phyloP scores from a whole-genome alignment of 2,888 invertebrate genomes.

The Ferrisia virgata region DNA sequence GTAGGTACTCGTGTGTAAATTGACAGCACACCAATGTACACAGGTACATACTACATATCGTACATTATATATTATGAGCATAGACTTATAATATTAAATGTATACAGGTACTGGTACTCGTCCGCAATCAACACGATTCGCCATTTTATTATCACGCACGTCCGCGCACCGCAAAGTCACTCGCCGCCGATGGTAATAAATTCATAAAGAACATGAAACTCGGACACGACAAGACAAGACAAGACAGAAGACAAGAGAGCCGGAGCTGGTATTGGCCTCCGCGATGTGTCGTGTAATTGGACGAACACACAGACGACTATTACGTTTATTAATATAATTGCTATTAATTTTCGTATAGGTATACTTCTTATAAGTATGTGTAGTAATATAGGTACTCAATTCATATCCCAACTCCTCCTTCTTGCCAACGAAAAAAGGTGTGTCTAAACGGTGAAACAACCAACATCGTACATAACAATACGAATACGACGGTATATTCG shows the following conservation, averaged over 20 bases:
- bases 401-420: slow-evolving; percentile 5
- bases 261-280: no score
- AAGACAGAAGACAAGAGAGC: no score
- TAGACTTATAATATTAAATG: no score
- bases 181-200: not conserved
- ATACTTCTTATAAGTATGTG: no score
- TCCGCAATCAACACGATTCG: no score
- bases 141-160: not conserved
- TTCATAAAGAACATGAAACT: not conserved
- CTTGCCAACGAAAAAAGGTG: not conserved
- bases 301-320: not conserved
- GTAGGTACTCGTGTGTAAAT: no score
- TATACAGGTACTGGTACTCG: no score
- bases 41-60: no score
- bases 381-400: no score
- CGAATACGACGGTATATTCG: not conserved
- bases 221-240: not conserved
- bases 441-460: not conserved
- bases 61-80: no score
- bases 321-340: slow-evolving; percentile 1
- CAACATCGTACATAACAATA: not conserved
- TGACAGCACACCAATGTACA: no score
- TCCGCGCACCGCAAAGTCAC: not conserved
- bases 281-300: not conserved
- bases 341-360: slow-evolving; percentile 16